Evolutionary conservation across 2,888 invertebrate genomes (phyloP).

Genomic region (Lithodes maja): DNA sequence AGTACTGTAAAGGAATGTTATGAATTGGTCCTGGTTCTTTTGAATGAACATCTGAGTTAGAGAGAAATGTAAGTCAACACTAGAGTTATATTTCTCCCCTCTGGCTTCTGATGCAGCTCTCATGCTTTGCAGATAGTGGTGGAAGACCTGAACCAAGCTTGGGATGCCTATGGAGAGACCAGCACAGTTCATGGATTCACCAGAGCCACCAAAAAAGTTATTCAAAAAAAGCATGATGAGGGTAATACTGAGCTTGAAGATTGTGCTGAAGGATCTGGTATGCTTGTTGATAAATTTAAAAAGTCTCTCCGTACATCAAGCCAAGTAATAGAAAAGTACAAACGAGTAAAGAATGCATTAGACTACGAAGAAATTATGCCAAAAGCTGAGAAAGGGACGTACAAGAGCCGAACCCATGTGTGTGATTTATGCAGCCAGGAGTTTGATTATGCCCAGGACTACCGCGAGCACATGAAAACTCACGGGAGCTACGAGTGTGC

Average conservation of each 20-base stretch:
- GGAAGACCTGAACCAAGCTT: background rate
- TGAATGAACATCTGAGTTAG: background rate
- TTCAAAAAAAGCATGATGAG: background rate
- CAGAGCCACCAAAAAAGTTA: background rate
- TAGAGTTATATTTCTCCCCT: background rate
- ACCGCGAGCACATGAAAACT: conserved; percentile 38
- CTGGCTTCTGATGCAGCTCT: conserved; percentile 37
- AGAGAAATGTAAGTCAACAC: background rate
- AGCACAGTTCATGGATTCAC: background rate
- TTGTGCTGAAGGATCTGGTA: background rate
- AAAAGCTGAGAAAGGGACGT: conserved; percentile 18
- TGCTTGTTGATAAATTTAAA: background rate
- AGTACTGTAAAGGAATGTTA: no score
- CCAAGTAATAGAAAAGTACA: no score
- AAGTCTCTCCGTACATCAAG: background rate
- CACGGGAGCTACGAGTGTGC: conserved; percentile 49
- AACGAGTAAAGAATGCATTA: background rate
- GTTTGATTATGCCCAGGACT: conserved; percentile 46
- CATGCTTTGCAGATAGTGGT: conserved; percentile 37
- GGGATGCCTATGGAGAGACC: conserved; percentile 9
- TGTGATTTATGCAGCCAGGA: conserved; percentile 31
- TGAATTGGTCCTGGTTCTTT: no score
- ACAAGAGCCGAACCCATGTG: conserved; percentile 24
- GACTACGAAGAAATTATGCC: background rate
- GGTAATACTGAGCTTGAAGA: background rate